phyloP scores from a whole-genome alignment of 2,888 invertebrate genomes.

The Fragum fragum region DNA sequence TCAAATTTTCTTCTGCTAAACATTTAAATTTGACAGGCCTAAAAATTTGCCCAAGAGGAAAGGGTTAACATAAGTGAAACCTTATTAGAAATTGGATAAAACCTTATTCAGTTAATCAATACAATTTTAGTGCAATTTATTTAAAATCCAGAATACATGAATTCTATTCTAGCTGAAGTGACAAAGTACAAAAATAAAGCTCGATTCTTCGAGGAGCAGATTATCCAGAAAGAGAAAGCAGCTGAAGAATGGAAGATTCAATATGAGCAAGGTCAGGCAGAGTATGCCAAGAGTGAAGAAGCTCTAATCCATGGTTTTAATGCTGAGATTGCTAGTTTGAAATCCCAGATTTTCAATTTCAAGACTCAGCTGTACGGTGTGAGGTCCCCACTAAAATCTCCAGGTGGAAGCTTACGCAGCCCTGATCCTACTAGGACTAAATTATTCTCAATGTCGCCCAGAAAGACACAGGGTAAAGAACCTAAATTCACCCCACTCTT shows the following conservation, averaged over 20 bases:
- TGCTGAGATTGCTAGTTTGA: conserved; percentile 78
- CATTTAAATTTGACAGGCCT: too few relatives aligned
- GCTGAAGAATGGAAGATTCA: conserved; percentile 63
- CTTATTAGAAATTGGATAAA: too few relatives aligned
- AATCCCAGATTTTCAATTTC: conserved; percentile 70
- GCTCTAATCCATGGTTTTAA: conserved; percentile 82
- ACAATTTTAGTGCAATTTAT: too few relatives aligned
- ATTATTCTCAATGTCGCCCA: conserved; percentile 49
- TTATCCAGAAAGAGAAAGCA: conserved; percentile 65
- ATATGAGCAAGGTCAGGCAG: conserved; percentile 72
- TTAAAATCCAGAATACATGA: too few relatives aligned
- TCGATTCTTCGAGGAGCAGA: conserved; percentile 58
- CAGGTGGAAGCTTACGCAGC: conserved; percentile 46
- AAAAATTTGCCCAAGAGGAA: too few relatives aligned
- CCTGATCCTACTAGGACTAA: conserved; percentile 56
- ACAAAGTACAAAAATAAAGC: conserved; percentile 62
- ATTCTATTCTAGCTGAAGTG: conserved; percentile 45
- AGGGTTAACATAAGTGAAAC: too few relatives aligned
- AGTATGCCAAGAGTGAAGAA: conserved; percentile 76
- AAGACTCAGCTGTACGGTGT: conserved; percentile 56
- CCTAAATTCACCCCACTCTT: background rate
- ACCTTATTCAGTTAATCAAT: too few relatives aligned
- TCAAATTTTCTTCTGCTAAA: too few relatives aligned
- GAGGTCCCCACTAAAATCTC: conserved; percentile 63
- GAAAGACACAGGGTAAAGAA: conserved; percentile 29